Evolutionary conservation across 2,113 vertebrate genomes (phyloP).

Genomic region (Poecilia latipinna): DNA sequence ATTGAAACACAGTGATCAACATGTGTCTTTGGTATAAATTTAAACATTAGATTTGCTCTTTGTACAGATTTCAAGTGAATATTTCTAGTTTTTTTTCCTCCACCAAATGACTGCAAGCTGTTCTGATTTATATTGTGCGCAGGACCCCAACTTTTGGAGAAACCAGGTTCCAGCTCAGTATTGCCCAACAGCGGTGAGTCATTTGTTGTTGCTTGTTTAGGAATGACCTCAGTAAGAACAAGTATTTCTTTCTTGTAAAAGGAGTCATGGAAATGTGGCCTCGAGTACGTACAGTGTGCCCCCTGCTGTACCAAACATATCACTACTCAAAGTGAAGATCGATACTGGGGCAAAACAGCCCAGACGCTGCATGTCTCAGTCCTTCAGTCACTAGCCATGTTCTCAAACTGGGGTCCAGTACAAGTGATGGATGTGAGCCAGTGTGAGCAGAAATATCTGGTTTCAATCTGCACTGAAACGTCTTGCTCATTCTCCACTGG

Average conservation of each 20-base stretch:
- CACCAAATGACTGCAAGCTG: constrained; percentile 1
- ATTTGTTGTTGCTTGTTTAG: constrained; percentile 24
- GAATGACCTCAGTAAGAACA: constrained; percentile 39
- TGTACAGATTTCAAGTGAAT: not conserved
- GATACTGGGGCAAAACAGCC: constrained; percentile 32
- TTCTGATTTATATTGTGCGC: not conserved
- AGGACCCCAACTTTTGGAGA: not conserved
- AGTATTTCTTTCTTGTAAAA: constrained; percentile 31
- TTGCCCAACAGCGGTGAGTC: constrained; percentile 23
- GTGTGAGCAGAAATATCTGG: constrained; percentile 67
- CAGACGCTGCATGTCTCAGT: constrained; percentile 35
- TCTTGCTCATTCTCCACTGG: constrained; percentile 56
- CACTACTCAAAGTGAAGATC: constrained; percentile 18
- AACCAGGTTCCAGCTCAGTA: not conserved
- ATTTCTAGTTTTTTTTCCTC: not conserved
- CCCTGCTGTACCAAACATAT: constrained; percentile 18
- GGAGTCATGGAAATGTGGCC: constrained; percentile 25
- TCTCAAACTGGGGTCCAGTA: constrained; percentile 52
- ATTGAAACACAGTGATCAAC: constrained; percentile 3
- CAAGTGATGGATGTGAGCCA: constrained; percentile 62
- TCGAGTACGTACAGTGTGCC: constrained; percentile 18
- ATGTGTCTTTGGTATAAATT: not conserved
- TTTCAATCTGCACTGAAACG: constrained; percentile 60
- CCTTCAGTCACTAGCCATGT: constrained; percentile 61
- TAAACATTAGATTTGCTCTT: not conserved